Evolutionary conservation across 1,140 invertebrate species (phyloP).

Genomic region (Drosophila seguyi): DNA sequence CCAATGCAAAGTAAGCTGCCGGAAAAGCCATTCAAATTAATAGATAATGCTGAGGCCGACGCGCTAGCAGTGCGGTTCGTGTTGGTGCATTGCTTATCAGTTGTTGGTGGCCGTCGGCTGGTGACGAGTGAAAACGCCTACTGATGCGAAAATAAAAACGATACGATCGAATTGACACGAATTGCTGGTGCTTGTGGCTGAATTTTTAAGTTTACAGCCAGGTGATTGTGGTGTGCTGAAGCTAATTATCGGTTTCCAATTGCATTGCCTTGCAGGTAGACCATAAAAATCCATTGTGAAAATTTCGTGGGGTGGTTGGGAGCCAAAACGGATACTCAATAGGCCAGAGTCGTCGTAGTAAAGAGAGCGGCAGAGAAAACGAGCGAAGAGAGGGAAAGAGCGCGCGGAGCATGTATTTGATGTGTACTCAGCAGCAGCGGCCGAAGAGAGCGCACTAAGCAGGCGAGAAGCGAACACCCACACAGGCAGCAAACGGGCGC

Average conservation of each 20-base stretch:
- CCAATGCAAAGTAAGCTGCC: constrained; percentile 71
- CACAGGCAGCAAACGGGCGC: constrained; percentile 36
- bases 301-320: constrained; percentile 79
- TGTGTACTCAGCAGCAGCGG: constrained; percentile 67
- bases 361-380: constrained; percentile 54
- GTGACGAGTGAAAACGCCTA: constrained; percentile 47
- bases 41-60: not conserved
- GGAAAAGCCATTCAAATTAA: not conserved
- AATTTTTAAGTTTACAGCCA: not conserved
- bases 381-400: constrained; percentile 46
- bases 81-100: not conserved
- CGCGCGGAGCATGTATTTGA: constrained; percentile 69
- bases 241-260: constrained; percentile 28
- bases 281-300: constrained; percentile 83
- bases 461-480: constrained; percentile 50
- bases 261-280: constrained; percentile 74
- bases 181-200: constrained; percentile 5
- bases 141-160: constrained; percentile 27
- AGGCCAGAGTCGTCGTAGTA: constrained; percentile 48
- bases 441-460: constrained; percentile 70
- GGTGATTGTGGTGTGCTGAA: not conserved
- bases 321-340: constrained; percentile 76
- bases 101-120: not conserved
- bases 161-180: not conserved
- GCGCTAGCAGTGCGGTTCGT: not conserved